Percentiles rank a stretch among this genome's conserved stretches.
Evolutionary conservation across 2,888 invertebrate genomes (phyloP).

Genomic region (Mythimna impura): DNA sequence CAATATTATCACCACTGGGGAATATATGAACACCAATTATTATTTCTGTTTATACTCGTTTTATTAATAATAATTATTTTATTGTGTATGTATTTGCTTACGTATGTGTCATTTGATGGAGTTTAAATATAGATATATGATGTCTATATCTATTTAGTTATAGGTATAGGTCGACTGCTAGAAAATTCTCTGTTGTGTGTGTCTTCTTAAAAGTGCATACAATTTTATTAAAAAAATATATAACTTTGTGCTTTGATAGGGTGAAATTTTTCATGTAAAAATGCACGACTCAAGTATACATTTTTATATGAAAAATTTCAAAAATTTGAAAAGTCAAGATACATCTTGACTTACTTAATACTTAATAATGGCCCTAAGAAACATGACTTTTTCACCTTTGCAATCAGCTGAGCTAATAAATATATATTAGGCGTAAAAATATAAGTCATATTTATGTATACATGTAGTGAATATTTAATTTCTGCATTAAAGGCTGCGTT

Average conservation of each 20-base stretch:
- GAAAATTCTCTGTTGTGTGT: too few relatives aligned
- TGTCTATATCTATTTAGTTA: too few relatives aligned
- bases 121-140: slow-evolving; percentile 19
- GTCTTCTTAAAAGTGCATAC: too few relatives aligned
- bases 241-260: not conserved
- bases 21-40: slow-evolving; percentile 46
- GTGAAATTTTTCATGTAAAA: not conserved
- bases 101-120: slow-evolving; percentile 8
- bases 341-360: too few relatives aligned
- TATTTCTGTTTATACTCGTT: slow-evolving; percentile 20
- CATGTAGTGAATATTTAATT: slow-evolving; percentile 6
- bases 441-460: not conserved
- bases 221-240: too few relatives aligned
- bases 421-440: not conserved
- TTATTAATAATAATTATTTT: slow-evolving; percentile 36
- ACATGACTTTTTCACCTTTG: not conserved
- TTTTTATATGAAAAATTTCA: too few relatives aligned
- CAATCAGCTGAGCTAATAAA: slow-evolving; percentile 19
- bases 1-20: slow-evolving; percentile 64
- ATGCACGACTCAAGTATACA: too few relatives aligned
- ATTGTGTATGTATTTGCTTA: slow-evolving; percentile 22
- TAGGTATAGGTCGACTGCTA: too few relatives aligned
- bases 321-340: too few relatives aligned
- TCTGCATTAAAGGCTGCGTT: slow-evolving; percentile 16
- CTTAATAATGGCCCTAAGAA: not conserved